Conservation (phyloP, 1,140 invertebrate species). For the Octopus sinensis region DNA sequence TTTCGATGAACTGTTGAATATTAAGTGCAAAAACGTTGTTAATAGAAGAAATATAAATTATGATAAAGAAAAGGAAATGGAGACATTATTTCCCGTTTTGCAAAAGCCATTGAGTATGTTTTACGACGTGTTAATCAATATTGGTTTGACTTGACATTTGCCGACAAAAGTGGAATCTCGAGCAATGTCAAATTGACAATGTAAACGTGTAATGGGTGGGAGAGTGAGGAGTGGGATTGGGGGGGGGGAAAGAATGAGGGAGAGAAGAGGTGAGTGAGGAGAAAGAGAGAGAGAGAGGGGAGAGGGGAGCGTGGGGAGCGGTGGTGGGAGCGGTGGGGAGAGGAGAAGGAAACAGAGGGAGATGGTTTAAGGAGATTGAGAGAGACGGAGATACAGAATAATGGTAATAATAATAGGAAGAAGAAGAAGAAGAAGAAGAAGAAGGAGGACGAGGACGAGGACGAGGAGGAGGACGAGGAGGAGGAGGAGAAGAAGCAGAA, state of each 20-base stretch:
- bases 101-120: no score
- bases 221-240: background rate
- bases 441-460: background rate
- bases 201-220: no score
- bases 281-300: background rate
- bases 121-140: no score
- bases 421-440: background rate
- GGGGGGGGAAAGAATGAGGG: background rate
- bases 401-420: background rate
- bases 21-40: no score
- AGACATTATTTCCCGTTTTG: no score
- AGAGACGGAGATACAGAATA: background rate
- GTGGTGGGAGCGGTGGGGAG: no score
- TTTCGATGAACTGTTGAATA: no score
- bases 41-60: no score
- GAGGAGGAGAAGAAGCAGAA: background rate
- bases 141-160: no score
- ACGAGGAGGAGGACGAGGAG: background rate
- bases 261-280: background rate
- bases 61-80: no score
- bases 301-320: background rate
- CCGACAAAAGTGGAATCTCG: no score
- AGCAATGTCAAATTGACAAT: no score
- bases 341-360: background rate
- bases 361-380: background rate